Conservation (phyloP, 2,113 vertebrate genomes). For the Zosterops borbonicus region DNA sequence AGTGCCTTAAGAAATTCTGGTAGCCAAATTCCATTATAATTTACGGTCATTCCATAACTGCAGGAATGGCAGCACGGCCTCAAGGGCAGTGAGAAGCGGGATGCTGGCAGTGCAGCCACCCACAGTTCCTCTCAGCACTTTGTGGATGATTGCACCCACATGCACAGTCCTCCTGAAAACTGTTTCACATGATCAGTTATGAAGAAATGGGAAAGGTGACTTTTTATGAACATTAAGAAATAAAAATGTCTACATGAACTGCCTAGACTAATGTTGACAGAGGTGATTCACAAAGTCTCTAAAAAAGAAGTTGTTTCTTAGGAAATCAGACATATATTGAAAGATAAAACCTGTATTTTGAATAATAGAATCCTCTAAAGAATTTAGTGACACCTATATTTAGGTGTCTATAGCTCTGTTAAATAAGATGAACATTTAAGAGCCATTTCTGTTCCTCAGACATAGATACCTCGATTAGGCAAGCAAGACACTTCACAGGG, state of each 20-base stretch:
- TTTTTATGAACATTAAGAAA: neutral
- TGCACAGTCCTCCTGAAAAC: neutral
- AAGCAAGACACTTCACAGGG: neutral
- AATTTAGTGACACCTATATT: neutral
- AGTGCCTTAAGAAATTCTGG: neutral
- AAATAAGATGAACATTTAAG: neutral
- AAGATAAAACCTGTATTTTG: neutral
- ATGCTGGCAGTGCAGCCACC: accelerated
- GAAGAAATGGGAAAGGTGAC: neutral
- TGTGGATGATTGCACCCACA: neutral
- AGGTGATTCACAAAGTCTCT: neutral
- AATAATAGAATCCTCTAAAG: neutral
- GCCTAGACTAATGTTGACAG: neutral
- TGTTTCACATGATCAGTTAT: neutral
- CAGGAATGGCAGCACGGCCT: neutral
- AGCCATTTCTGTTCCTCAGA: neutral
- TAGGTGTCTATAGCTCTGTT: neutral
- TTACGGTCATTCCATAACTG: neutral
- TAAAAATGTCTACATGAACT: neutral
- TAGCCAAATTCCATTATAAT: neutral
- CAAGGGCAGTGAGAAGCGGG: neutral
- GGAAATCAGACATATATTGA: neutral
- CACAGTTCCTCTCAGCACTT: neutral
- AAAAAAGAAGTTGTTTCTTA: neutral
- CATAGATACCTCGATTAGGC: neutral